These are phyloP conservation scores for Myiotriccus ornatus DNA, from an alignment of 2,797 vertebrate genomes.

Conservation along the genomic window DNA sequence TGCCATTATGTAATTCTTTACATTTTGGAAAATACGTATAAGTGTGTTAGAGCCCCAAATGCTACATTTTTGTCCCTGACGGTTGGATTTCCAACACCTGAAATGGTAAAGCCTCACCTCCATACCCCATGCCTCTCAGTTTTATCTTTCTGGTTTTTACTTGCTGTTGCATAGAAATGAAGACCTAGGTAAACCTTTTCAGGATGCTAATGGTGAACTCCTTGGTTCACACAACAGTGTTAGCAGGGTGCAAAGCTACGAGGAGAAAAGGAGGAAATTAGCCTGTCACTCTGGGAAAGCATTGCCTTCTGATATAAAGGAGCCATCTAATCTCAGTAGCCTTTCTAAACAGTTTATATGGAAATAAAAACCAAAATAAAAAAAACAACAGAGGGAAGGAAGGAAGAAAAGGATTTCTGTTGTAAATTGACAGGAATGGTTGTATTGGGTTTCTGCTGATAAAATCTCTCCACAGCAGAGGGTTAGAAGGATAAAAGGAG, in stretches of 20 bases:
- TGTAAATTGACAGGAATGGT: conserved; percentile 20
- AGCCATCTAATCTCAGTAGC: conserved; percentile 12
- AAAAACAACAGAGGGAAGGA: not conserved
- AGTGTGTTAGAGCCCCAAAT: not conserved
- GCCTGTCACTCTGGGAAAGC: conserved; percentile 14
- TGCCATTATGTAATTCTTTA: not conserved
- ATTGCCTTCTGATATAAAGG: not conserved
- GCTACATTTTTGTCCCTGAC: not conserved
- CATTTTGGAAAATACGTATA: not conserved
- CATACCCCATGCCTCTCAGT: not conserved
- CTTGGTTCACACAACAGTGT: not conserved
- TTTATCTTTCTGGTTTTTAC: not conserved
- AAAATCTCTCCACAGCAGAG: conserved; percentile 11
- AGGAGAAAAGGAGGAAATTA: conserved; percentile 46
- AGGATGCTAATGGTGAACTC: not conserved
- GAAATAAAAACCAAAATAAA: not conserved
- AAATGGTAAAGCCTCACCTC: not conserved
- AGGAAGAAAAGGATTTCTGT: conserved; percentile 55
- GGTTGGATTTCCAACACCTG: not conserved
- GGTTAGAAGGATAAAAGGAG: conserved; percentile 15
- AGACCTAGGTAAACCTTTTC: not conserved
- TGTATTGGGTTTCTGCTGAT: conserved; percentile 39
- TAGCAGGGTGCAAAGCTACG: not conserved
- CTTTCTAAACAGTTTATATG: conserved; percentile 27
- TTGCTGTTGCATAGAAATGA: not conserved